phyloP scores from a whole-genome alignment of 2,888 invertebrate genomes.

The Agriopis leucophaearia region DNA sequence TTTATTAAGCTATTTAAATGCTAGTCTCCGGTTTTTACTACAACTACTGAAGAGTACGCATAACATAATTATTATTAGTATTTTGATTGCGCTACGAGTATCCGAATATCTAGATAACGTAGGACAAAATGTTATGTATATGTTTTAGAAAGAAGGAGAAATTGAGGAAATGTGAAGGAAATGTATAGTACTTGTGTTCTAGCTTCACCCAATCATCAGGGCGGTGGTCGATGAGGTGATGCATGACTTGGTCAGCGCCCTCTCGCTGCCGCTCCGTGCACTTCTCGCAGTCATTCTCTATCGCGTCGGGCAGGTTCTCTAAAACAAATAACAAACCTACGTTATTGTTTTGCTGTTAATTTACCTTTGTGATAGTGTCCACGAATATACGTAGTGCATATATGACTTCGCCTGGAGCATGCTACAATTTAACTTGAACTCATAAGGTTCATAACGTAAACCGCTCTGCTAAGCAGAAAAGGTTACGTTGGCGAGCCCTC shows the following conservation, averaged over 20 bases:
- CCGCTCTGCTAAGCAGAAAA: no score
- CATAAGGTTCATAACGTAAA: no score
- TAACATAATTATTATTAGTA: no score
- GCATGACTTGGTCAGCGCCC: slow-evolving; percentile 88
- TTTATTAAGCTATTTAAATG: no score
- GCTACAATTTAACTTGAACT: no score
- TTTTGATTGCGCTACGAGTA: no score
- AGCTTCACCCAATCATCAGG: slow-evolving; percentile 86
- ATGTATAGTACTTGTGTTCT: slow-evolving; percentile 80
- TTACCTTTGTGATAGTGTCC: not conserved
- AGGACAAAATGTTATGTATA: not conserved
- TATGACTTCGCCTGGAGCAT: no score
- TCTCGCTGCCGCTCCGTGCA: slow-evolving; percentile 89
- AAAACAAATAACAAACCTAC: slow-evolving; percentile 34
- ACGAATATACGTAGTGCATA: no score
- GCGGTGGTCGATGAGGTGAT: slow-evolving; percentile 86
- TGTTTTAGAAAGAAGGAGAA: not conserved
- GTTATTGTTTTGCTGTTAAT: slow-evolving; percentile 10
- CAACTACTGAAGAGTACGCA: no score
- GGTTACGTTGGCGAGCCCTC: no score
- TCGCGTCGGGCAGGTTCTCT: slow-evolving; percentile 90
- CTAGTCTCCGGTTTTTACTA: no score
- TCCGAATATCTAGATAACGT: no score
- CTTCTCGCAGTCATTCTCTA: slow-evolving; percentile 88
- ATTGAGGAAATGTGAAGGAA: not conserved